Evolutionary conservation across 2,888 invertebrate species (phyloP).

Genomic region (Temnothorax rugatulus): DNA sequence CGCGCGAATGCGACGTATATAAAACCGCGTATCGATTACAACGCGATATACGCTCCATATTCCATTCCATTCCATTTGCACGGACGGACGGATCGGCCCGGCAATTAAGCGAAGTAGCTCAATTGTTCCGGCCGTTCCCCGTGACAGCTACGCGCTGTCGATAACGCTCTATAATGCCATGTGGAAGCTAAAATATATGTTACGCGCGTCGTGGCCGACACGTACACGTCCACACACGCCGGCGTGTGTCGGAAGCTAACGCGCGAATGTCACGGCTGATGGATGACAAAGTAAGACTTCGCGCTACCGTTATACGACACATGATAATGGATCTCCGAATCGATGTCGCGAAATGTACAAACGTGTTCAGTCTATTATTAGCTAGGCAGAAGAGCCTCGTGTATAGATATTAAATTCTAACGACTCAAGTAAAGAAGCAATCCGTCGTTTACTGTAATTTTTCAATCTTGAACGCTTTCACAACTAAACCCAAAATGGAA

Average conservation of each 20-base stretch:
- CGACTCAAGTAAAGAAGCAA: not conserved
- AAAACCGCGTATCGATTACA: slow-evolving; percentile 37
- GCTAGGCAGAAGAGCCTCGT: not conserved
- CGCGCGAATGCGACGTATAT: not conserved
- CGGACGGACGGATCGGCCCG: slow-evolving; percentile 11
- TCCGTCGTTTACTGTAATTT: not conserved
- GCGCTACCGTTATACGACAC: not conserved
- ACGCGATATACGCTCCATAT: slow-evolving; percentile 25
- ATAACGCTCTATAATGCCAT: slow-evolving; percentile 42
- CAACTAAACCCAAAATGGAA: not conserved
- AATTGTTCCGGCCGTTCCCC: slow-evolving; percentile 32
- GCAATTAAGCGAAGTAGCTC: slow-evolving; percentile 55
- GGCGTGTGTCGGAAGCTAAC: slow-evolving; percentile 6
- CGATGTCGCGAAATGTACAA: slow-evolving; percentile 23
- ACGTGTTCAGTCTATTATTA: slow-evolving; percentile 26
- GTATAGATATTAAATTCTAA: slow-evolving; percentile 27
- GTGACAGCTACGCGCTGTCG: slow-evolving; percentile 42
- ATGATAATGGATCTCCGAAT: slow-evolving; percentile 26
- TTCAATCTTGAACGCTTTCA: not conserved
- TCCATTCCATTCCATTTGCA: slow-evolving; percentile 32
- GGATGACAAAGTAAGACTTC: slow-evolving; percentile 42
- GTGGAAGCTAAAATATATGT: slow-evolving; percentile 24
- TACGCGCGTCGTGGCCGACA: not conserved
- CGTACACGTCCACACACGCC: not conserved
- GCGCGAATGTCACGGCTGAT: slow-evolving; percentile 36